Base-by-base conservation (phyloP, 2,888 invertebrate genomes). In the Nymphalis polychloros region DNA sequence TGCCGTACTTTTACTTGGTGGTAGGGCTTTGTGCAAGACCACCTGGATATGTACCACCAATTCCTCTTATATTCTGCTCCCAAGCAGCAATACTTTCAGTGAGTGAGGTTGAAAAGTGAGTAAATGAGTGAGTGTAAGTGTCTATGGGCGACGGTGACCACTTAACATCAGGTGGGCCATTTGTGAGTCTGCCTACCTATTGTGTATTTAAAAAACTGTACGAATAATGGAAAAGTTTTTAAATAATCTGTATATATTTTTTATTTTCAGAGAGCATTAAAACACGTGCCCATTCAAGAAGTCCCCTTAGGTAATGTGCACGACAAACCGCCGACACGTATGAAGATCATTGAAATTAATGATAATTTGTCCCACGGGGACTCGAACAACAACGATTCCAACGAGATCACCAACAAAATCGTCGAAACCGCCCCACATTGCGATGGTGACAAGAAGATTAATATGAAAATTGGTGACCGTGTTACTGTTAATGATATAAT, bases 251-350 rank as follows among this genome's bases (percentile, higher is more conserved):
- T 27, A 65, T 63, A 1, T 13, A 52, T 61, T n/a, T 78, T 31
- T 27, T 27, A 27, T 27, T 87, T 87, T 35, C 86, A 94, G 94
- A 93, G 93, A 80, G 92, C 94, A 0, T 79, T 95, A 19, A 94
- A 92, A 79, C 80, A 93, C 46, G 85, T 95, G 59, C 78, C 81
- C 2, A 90, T 94, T 31, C 79, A 87, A 72, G 94, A 94, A 77
- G 87, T 92, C 19, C 83, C 81, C 48, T 77, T 87, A 20, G 90
- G 88, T 35, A 78, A 78, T 0, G 52, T 67, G 19, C 57, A 66
- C 19, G 69, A 70, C 8, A 87, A 86, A 63, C 84, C 85, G 0
- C 77, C 83, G 0, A 85, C 86, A 0, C 81, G 84, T 0, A 77
- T 89, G 19, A 84, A 84, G 69, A 87, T 89, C 0, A 74, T 84